These are phyloP conservation scores for Pseudopodoces humilis DNA, from an alignment of 2,113 vertebrate genomes.

Conservation along the genomic window DNA sequence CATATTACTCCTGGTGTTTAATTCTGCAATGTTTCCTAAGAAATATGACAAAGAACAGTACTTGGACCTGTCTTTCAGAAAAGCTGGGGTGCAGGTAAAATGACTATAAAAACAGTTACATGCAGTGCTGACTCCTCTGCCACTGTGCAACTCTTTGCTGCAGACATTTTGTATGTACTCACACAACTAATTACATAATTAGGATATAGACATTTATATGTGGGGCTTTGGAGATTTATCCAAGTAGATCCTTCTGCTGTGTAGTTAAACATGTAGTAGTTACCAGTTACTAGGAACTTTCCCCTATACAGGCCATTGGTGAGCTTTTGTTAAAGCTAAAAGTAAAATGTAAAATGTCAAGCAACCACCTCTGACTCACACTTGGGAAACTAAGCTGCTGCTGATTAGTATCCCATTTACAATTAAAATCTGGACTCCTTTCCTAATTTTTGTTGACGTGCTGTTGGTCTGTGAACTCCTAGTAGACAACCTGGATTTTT, in stretches of 20 bases:
- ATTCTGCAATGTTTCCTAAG: not conserved
- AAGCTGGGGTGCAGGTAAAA: not conserved
- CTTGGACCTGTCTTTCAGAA: not conserved
- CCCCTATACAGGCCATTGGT: not conserved
- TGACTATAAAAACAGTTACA: not conserved
- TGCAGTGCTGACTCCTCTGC: not conserved
- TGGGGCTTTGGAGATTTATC: not conserved
- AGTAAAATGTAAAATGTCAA: slow-evolving; percentile 69
- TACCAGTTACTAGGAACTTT: not conserved
- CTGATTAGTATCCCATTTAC: slow-evolving; percentile 69
- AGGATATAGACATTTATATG: not conserved
- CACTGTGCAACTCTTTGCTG: not conserved
- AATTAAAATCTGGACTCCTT: slow-evolving; percentile 72
- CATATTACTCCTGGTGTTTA: not conserved
- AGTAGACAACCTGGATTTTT: slow-evolving; percentile 68
- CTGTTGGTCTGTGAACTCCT: slow-evolving; percentile 66
- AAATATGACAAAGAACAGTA: not conserved
- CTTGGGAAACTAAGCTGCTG: slow-evolving; percentile 54
- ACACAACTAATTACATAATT: not conserved
- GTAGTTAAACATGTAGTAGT: not conserved
- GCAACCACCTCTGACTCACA: slow-evolving; percentile 55
- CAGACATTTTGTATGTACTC: not conserved
- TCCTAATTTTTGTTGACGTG: slow-evolving; percentile 69
- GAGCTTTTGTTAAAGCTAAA: slow-evolving; percentile 32
- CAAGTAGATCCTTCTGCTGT: not conserved